Conservation (phyloP, 2,113 vertebrate species). For the Pseudorectes ferrugineus region DNA sequence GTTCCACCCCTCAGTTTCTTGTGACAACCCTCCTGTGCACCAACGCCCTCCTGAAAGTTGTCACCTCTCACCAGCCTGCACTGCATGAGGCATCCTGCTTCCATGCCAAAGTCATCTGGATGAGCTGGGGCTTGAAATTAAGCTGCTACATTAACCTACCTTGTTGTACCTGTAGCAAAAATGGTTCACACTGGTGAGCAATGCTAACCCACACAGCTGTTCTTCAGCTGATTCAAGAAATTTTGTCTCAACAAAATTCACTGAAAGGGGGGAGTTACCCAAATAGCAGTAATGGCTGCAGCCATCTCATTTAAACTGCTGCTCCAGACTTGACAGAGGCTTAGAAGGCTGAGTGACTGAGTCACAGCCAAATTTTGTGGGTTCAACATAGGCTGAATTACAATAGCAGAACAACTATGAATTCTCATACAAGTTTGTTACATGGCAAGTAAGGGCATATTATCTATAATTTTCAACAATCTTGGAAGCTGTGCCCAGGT, state of each 20-base stretch:
- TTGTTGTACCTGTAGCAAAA: neutral
- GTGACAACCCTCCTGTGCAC: neutral
- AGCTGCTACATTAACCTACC: neutral
- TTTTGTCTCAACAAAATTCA: neutral
- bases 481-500: neutral
- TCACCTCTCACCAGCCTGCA: neutral
- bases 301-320: neutral
- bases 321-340: neutral
- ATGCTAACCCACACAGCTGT: neutral
- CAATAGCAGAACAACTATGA: neutral
- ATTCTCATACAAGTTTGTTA: neutral
- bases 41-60: neutral
- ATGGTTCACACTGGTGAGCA: neutral
- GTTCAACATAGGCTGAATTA: neutral
- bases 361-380: neutral
- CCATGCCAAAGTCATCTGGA: neutral
- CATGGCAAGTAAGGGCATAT: neutral
- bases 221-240: neutral
- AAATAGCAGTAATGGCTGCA: neutral
- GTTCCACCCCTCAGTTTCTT: neutral
- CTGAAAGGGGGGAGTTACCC: neutral
- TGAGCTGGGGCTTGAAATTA: neutral
- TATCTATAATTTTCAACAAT: neutral
- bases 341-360: neutral
- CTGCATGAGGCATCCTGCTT: neutral